Conservation (phyloP, 2,888 invertebrate genomes). For the Drosophila incognita region DNA sequence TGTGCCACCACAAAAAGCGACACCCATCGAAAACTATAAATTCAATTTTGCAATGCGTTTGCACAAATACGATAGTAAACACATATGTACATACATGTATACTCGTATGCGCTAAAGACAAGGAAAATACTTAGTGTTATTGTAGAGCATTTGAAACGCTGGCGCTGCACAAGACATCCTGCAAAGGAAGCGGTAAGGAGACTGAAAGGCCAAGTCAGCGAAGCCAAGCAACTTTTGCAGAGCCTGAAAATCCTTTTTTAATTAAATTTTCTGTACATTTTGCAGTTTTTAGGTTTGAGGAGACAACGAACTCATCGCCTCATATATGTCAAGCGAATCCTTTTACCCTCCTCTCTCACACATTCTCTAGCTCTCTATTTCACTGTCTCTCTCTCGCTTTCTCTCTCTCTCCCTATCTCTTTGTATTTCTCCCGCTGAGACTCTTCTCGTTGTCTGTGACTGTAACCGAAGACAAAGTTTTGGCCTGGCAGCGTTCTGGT, state of each 20-base stretch:
- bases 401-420: neutral
- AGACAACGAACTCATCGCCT: conserved; percentile 44
- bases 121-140: conserved; percentile 29
- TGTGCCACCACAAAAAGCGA: conserved; percentile 50
- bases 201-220: conserved; percentile 60
- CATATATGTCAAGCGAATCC: conserved; percentile 56
- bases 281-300: conserved; percentile 77
- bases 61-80: conserved; percentile 37
- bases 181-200: neutral
- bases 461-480: conserved; percentile 74
- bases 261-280: conserved; percentile 78
- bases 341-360: conserved; percentile 28
- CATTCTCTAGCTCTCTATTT: neutral
- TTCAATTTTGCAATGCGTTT: conserved; percentile 70
- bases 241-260: conserved; percentile 76
- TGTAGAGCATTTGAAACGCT: conserved; percentile 33
- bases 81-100: neutral
- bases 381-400: neutral
- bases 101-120: conserved; percentile 19
- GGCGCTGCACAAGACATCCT: conserved; percentile 41
- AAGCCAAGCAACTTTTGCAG: conserved; percentile 71
- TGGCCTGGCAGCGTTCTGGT: conserved; percentile 57
- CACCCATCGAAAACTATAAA: conserved; percentile 66
- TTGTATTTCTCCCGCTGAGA: conserved; percentile 19
- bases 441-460: conserved; percentile 44